phyloP scores from a whole-genome alignment of 2,797 vertebrate genomes.

The Takifugu ocellatus region DNA sequence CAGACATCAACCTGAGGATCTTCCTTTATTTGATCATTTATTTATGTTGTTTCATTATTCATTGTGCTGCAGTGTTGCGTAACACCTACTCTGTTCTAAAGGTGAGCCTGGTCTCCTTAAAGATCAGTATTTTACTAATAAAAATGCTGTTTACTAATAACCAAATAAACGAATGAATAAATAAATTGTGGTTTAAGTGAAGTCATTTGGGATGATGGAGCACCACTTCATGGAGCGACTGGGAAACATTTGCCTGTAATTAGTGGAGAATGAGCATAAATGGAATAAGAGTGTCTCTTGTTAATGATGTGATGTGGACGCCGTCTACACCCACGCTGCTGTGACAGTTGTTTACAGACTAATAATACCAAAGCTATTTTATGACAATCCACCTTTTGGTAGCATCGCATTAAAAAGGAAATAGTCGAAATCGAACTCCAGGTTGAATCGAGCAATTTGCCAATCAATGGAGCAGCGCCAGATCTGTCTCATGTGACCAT shows the following conservation, averaged over 20 bases:
- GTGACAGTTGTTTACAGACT: slow-evolving; percentile 24
- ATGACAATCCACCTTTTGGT: slow-evolving; percentile 6
- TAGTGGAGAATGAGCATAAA: slow-evolving; percentile 57
- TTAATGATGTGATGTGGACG: slow-evolving; percentile 62
- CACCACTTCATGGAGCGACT: slow-evolving; percentile 51
- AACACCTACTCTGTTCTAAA: background rate
- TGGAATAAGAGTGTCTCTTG: slow-evolving; percentile 45
- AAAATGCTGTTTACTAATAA: background rate
- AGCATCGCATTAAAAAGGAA: slow-evolving; percentile 4
- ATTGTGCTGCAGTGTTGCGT: no score
- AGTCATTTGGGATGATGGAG: slow-evolving; percentile 59
- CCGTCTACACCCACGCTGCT: slow-evolving; percentile 12
- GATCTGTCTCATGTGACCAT: no score
- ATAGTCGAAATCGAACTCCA: background rate
- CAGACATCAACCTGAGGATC: no score
- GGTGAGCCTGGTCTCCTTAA: background rate
- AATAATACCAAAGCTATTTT: slow-evolving; percentile 8
- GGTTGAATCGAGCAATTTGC: slow-evolving; percentile 4
- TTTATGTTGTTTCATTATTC: no score
- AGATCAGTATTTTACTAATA: background rate
- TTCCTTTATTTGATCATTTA: no score
- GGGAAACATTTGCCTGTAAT: slow-evolving; percentile 67
- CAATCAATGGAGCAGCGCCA: slow-evolving; percentile 10
- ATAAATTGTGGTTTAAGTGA: slow-evolving; percentile 38
- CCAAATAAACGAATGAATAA: slow-evolving; percentile 14